phyloP scores from a whole-genome alignment of 1,140 invertebrate genomes.

The Tyrophagus putrescentiae region DNA sequence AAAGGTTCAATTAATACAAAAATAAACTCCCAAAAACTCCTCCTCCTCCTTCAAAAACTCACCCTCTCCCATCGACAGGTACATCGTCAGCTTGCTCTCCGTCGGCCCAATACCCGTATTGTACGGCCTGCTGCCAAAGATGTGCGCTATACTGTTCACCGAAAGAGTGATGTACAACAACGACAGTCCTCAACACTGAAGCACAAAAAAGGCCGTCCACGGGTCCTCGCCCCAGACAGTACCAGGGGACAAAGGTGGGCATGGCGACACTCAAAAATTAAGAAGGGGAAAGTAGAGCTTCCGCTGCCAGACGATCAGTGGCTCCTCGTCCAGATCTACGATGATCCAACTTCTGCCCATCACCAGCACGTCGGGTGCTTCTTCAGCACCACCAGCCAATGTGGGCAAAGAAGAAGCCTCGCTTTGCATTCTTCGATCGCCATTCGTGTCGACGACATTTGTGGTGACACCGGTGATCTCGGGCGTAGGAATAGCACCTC shows the following conservation, averaged over 20 bases:
- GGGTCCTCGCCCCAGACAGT: constrained; percentile 67
- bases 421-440: constrained; percentile 61
- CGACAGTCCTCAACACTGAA: constrained; percentile 1
- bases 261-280: constrained; percentile 65
- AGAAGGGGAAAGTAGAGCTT: constrained; percentile 53
- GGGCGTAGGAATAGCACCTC: constrained; percentile 21
- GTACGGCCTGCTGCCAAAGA: constrained; percentile 9
- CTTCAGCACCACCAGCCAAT: constrained; percentile 26
- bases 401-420: constrained; percentile 41
- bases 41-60: no score
- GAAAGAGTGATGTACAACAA: constrained; percentile 43
- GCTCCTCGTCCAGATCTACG: constrained; percentile 22
- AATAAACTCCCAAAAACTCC: no score
- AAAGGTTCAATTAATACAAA: no score
- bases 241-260: constrained; percentile 65
- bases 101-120: constrained; percentile 17
- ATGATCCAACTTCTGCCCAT: constrained; percentile 18
- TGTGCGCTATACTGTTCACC: constrained; percentile 19
- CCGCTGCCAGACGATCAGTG: constrained; percentile 23
- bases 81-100: constrained; percentile 17
- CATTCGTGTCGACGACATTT: constrained; percentile 65
- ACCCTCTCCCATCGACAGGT: constrained; percentile 14
- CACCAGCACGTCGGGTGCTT: constrained; percentile 24
- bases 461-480: constrained; percentile 66
- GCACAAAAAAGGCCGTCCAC: constrained; percentile 23